Evolutionary conservation across 2,888 invertebrate genomes (phyloP).

Genomic region (Sicus ferrugineus): DNA sequence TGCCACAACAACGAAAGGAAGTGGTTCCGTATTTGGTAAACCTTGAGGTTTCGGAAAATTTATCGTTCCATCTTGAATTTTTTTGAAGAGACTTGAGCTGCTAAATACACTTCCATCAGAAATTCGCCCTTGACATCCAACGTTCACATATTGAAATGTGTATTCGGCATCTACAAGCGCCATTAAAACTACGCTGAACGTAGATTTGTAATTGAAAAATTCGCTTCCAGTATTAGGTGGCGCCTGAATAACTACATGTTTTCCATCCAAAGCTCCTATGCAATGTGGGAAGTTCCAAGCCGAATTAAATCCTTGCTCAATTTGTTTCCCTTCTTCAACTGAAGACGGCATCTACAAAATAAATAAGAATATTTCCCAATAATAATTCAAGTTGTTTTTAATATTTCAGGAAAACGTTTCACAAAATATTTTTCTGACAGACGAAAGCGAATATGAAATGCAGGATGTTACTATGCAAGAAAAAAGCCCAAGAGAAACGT

Average conservation of each 20-base stretch:
- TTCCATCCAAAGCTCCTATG: background rate
- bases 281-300: slow-evolving; percentile 5
- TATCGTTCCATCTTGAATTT: background rate
- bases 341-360: slow-evolving; percentile 10
- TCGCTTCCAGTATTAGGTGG: too few relatives aligned
- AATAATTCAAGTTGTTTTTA: slow-evolving; percentile 3
- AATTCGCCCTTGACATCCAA: background rate
- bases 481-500: background rate
- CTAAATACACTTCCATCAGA: background rate
- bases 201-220: too few relatives aligned
- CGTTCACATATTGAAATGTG: background rate
- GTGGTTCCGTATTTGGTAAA: background rate
- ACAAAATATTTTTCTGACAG: background rate
- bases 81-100: background rate
- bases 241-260: too few relatives aligned
- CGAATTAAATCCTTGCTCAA: background rate
- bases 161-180: too few relatives aligned
- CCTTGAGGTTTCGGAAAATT: background rate
- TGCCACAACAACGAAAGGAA: background rate
- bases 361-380: background rate
- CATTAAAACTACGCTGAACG: too few relatives aligned
- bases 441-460: background rate
- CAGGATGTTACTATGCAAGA: background rate
- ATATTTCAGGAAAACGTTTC: background rate
- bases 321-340: background rate